Evolutionary conservation across 2,797 vertebrate species (phyloP).

Genomic region (Gallirallus australis): DNA sequence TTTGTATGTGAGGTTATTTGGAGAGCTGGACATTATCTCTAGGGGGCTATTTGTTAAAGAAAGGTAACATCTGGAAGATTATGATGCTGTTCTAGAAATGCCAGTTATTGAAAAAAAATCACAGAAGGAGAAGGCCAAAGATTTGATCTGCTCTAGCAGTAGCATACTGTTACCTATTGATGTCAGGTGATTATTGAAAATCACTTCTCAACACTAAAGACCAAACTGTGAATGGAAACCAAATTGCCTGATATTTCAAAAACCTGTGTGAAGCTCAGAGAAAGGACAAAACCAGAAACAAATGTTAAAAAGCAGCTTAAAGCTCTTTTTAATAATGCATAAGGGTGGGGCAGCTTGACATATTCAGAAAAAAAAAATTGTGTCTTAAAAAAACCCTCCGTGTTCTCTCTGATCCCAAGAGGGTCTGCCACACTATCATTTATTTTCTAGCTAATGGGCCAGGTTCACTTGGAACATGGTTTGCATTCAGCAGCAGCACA

Average conservation of each 20-base stretch:
- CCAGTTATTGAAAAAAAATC: slow-evolving; percentile 34
- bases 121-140: slow-evolving; percentile 9
- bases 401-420: slow-evolving; percentile 3
- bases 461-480: background rate
- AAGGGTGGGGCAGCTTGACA: background rate
- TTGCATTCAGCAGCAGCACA: background rate
- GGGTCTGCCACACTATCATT: background rate
- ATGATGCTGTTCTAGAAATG: background rate
- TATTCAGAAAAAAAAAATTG: background rate
- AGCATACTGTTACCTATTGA: slow-evolving; percentile 24
- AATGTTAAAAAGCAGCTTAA: background rate
- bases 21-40: background rate
- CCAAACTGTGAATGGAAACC: slow-evolving; percentile 11
- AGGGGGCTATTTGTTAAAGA: background rate
- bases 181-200: slow-evolving; percentile 11
- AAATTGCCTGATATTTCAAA: slow-evolving; percentile 31
- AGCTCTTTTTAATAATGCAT: background rate
- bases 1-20: background rate
- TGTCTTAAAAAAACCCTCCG: background rate
- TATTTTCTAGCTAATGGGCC: background rate
- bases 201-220: slow-evolving; percentile 17
- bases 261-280: background rate
- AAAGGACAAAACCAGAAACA: slow-evolving; percentile 21
- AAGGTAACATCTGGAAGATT: background rate
- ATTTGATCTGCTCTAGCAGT: slow-evolving; percentile 10